Percentiles rank a stretch among this genome's conserved stretches.
Conservation (phyloP, 2,888 invertebrate species). For the Ganaspis brasiliensis region DNA sequence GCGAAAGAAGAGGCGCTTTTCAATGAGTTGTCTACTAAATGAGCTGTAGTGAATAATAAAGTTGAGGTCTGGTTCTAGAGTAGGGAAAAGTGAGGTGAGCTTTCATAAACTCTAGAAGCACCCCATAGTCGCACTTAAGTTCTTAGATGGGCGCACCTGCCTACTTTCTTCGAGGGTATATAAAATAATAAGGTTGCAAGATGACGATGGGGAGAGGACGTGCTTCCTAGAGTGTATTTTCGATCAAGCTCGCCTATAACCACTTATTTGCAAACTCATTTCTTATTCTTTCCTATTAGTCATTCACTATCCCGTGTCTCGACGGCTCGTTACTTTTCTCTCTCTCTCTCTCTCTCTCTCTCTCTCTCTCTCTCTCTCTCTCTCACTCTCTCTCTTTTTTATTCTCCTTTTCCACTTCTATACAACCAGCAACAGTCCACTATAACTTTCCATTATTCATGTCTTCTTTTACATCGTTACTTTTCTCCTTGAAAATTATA, state of each 20-base stretch:
- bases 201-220: background rate
- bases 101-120: constrained; percentile 50
- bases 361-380: too few species aligned
- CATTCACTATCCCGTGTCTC: constrained; percentile 8
- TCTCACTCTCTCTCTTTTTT: too few species aligned
- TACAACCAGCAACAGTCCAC: background rate
- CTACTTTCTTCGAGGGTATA: constrained; percentile 52
- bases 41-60: constrained; percentile 33
- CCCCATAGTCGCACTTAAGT: constrained; percentile 56
- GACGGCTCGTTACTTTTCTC: background rate
- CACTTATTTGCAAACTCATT: constrained; percentile 38
- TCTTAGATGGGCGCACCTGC: constrained; percentile 54
- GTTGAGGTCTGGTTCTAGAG: constrained; percentile 17
- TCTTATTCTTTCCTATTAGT: constrained; percentile 23
- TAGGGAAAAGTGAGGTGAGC: constrained; percentile 29
- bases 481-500: background rate
- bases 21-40: constrained; percentile 32
- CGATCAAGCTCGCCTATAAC: constrained; percentile 41
- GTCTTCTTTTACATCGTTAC: background rate
- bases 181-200: constrained; percentile 52
- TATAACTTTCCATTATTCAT: constrained; percentile 4
- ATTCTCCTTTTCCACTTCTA: background rate
- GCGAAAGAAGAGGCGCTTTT: constrained; percentile 21
- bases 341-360: background rate
- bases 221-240: constrained; percentile 41